phyloP scores from a whole-genome alignment of 2,797 vertebrate species.

The Rhynchonycteris naso region DNA sequence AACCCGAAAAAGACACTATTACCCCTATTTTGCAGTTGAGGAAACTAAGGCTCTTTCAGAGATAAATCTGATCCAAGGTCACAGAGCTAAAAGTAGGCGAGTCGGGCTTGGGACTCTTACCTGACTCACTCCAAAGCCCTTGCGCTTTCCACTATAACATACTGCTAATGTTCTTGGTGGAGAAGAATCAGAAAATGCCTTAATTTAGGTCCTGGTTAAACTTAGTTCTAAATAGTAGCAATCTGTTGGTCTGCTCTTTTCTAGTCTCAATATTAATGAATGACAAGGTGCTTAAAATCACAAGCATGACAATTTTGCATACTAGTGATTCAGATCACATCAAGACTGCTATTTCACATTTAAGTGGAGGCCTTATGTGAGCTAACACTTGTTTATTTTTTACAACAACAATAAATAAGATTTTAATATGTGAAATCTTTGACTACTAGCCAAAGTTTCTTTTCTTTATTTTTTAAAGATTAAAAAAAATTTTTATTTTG shows the following conservation, averaged over 20 bases:
- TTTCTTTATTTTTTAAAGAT: no score
- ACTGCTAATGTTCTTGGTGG: neutral
- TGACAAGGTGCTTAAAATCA: constrained; percentile 30
- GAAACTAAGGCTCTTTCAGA: neutral
- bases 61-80: constrained; percentile 3
- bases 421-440: constrained; percentile 25
- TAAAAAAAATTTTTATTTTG: no score
- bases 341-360: neutral
- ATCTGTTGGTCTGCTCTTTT: neutral
- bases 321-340: constrained; percentile 8
- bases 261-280: constrained; percentile 34
- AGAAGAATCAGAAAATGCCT: constrained; percentile 25
- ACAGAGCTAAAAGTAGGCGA: constrained; percentile 12
- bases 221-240: constrained; percentile 19
- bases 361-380: neutral
- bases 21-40: constrained; percentile 1
- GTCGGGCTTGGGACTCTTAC: neutral
- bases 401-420: constrained; percentile 23
- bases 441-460: neutral
- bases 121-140: neutral
- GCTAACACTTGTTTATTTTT: constrained; percentile 17
- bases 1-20: neutral
- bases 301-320: neutral
- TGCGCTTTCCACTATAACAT: neutral
- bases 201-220: neutral